A percentile compares a stretch with the other conserved stretches of the same genome.
phyloP scores from a whole-genome alignment of 2,888 invertebrate genomes.

The Podabrus alpinus region DNA sequence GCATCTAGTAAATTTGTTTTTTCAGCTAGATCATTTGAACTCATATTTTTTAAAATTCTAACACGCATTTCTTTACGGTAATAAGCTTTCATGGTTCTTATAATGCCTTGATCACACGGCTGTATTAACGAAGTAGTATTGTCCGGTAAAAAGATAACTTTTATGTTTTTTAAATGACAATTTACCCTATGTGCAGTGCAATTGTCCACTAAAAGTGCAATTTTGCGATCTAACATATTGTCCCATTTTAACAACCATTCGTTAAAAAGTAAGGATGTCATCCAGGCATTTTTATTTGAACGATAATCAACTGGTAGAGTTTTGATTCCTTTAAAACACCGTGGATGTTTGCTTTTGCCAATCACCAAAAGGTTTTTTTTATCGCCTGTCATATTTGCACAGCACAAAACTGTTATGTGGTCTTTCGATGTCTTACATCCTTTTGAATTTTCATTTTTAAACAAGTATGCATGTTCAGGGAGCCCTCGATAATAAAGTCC shows the following conservation, averaged over 20 bases:
- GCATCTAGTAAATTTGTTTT: constrained; percentile 1
- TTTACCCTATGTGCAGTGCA: constrained; percentile 3
- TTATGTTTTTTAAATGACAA: constrained; percentile 7
- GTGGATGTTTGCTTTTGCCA: not conserved
- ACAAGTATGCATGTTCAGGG: no score
- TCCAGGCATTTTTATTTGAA: not conserved
- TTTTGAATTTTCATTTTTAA: not conserved
- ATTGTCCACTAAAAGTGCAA: constrained; percentile 3
- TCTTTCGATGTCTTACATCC: no score
- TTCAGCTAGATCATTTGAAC: not conserved
- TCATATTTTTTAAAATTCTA: not conserved
- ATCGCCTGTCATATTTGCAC: not conserved
- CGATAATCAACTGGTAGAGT: not conserved
- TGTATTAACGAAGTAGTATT: not conserved
- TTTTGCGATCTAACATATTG: not conserved
- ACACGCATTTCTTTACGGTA: not conserved
- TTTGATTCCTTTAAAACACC: not conserved
- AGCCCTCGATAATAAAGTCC: not conserved
- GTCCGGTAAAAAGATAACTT: not conserved
- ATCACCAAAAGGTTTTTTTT: not conserved
- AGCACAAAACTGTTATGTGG: not conserved
- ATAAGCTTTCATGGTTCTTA: not conserved
- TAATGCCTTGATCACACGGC: not conserved
- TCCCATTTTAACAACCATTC: not conserved
- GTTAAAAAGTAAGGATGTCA: not conserved